Percentiles rank a stretch among this genome's conserved stretches.
Evolutionary conservation across 2,888 invertebrate genomes (phyloP).

Genomic region (Cryptosula pallasiana): DNA sequence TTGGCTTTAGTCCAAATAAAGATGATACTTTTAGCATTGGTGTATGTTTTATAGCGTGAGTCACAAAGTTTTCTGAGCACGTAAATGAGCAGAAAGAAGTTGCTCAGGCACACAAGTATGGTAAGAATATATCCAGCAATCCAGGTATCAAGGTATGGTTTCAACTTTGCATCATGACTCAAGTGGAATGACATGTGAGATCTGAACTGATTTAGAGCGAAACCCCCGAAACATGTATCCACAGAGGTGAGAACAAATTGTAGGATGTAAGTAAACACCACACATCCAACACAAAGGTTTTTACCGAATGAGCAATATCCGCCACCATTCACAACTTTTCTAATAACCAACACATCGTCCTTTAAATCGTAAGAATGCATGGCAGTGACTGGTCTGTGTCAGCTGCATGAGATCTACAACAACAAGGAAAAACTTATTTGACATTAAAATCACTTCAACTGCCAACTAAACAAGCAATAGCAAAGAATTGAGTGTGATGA

Average conservation of each 20-base stretch:
- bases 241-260: not conserved
- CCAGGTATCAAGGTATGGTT: not conserved
- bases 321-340: not conserved
- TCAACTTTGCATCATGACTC: not conserved
- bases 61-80: not conserved
- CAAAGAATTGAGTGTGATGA: no score
- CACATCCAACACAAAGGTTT: not conserved
- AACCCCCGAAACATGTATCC: not conserved
- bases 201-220: not conserved
- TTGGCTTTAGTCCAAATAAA: not conserved
- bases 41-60: not conserved
- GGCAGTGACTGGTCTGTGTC: no score
- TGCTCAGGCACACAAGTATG: not conserved
- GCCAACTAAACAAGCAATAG: no score
- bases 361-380: not conserved
- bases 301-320: not conserved
- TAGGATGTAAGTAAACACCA: not conserved
- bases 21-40: not conserved
- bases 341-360: not conserved
- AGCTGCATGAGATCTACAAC: no score
- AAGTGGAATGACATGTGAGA: not conserved
- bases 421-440: no score
- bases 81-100: not conserved
- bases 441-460: no score
- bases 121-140: not conserved